Base-by-base conservation (phyloP, 2,797 vertebrate species). In the Podarcis siculus region DNA sequence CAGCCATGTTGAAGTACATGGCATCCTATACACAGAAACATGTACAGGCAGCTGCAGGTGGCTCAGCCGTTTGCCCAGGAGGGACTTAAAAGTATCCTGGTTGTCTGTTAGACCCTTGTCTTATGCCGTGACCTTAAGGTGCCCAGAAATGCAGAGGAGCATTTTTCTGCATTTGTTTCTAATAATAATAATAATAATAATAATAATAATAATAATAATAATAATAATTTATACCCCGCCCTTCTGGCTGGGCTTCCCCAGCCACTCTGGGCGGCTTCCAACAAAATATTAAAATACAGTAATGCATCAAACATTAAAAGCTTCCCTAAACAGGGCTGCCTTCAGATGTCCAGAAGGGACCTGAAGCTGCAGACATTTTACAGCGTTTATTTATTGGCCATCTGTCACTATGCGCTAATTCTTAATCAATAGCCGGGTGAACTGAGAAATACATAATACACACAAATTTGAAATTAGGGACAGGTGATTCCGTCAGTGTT, bases 1-100 rank as follows among this genome's bases (percentile, higher is more conserved):
- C 79, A 86, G 76, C 49, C 87, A 80, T 69, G 25, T 8, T 39
- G 32, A 80, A 86, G 21, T 30, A 88, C 27, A 1, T 79, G 83
- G 25, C 35, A 66, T 61, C 71, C 27, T 55, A 67, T 25, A 61
- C 45, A 55, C 2, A 45, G 5, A 64, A n/a, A 35, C n/a, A 35
- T 72, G 7, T 19, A n/a, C 1, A 23, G 0, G 0, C 73, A 83
- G 35, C 49, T 79, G 76, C 75, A 72, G 25, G 35, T 19, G 75
- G 12, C 12, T 39, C 49, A 37, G 49, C 32, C 49, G 39, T 23
- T 25, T 76, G 55, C 25, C 73, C 55, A 61, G 32, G 23, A 61
- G 82, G 71, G 13, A 39, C 83, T 27, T 9, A 64, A 64, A 75
- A 15, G 49, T 73, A 75, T 85, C 27, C 35, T 27, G 25, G 23